A percentile compares a stretch with the other conserved stretches of the same genome.
phyloP scores from a whole-genome alignment of 2,888 invertebrate genomes.

The Drosophila peninsularis region DNA sequence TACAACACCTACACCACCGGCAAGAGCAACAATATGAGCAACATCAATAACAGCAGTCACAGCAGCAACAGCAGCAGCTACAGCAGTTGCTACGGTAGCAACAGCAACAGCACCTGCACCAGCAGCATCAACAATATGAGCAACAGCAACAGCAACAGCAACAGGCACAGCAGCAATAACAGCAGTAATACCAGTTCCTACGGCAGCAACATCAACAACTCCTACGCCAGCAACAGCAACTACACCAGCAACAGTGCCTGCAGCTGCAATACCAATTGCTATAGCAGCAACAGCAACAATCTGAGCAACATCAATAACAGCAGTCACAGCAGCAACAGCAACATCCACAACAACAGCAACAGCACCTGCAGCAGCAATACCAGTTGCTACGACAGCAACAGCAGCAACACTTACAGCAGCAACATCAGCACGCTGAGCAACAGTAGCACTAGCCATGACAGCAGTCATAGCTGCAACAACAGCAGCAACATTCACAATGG shows the following conservation, averaged over 20 bases:
- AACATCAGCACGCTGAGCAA: not conserved
- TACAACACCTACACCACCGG: too few species aligned
- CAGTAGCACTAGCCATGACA: not conserved
- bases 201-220: not conserved
- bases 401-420: not conserved
- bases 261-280: not conserved
- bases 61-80: conserved; percentile 20
- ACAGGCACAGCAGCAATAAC: not conserved
- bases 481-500: conserved; percentile 26
- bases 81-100: too few species aligned
- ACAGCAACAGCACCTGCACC: too few species aligned
- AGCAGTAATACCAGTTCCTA: not conserved
- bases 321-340: not conserved
- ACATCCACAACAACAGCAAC: not conserved
- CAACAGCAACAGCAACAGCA: not conserved
- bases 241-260: not conserved
- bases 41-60: too few species aligned
- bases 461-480: not conserved
- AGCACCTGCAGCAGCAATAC: not conserved
- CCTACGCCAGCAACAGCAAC: not conserved
- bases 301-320: conserved; percentile 22
- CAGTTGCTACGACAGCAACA: not conserved
- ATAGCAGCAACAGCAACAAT: not conserved
- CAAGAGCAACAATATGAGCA: too few species aligned
- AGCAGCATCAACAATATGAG: not conserved